phyloP scores from a whole-genome alignment of 2,888 invertebrate species.

The Melanostoma scalare region DNA sequence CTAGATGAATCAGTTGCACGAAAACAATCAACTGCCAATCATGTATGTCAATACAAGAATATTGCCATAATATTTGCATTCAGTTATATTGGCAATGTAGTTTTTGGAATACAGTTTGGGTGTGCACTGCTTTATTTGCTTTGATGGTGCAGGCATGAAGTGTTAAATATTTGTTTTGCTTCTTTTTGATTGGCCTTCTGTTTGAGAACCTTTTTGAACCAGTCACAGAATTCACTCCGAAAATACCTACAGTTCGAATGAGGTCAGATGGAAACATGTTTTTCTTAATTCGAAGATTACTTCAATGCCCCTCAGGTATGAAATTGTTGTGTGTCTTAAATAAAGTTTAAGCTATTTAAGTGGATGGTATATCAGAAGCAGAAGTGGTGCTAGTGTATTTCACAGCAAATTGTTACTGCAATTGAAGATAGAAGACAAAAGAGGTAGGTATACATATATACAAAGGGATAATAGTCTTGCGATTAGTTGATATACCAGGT shows the following conservation, averaged over 20 bases:
- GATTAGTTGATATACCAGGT: too few species aligned
- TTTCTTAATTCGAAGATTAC: background rate
- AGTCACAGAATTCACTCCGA: constrained; percentile 9
- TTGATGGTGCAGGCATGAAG: background rate
- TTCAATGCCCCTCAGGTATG: too few species aligned
- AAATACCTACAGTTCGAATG: constrained; percentile 11
- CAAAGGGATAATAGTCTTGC: too few species aligned
- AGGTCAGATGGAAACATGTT: background rate
- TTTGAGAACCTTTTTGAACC: background rate
- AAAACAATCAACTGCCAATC: constrained; percentile 46
- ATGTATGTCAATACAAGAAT: constrained; percentile 40
- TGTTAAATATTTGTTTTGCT: constrained; percentile 17
- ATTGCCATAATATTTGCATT: constrained; percentile 27
- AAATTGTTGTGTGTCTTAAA: too few species aligned
- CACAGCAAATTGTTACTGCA: too few species aligned
- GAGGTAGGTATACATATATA: too few species aligned
- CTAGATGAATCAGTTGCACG: background rate
- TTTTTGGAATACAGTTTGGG: background rate
- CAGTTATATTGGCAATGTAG: constrained; percentile 13
- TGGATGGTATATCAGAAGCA: too few species aligned
- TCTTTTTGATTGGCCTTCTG: background rate
- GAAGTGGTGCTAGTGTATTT: too few species aligned
- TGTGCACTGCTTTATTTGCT: background rate
- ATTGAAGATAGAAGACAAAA: too few species aligned
- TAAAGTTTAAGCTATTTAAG: too few species aligned